Evolutionary conservation across 2,113 vertebrate species (phyloP), one percentile per base, ranked within the genome.

Genomic region (Platichthys stellatus): DNA sequence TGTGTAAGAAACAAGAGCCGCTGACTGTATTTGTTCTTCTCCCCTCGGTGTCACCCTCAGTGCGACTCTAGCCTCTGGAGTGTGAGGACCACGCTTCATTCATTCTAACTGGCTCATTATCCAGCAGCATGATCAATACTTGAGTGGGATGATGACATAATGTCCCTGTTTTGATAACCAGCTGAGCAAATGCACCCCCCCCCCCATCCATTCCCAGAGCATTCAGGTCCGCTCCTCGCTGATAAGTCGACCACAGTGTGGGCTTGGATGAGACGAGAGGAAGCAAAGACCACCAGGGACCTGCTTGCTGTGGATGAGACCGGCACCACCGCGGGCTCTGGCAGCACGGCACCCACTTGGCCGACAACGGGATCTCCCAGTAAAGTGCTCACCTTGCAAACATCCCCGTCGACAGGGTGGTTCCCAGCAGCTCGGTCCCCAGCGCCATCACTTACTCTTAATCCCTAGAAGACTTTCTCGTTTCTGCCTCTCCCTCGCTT

Each of bases 341-440:
- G 80, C 78, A 78, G 28, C 67, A 74, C 74, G 71, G 83, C 79
- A 81, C 66, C 79, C 69, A 78, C 78, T 91, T 88, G 85, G 80
- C 81, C 38, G 49, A 67, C 63, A 59, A 82, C 74, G 76, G 79
- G 51, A 81, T 89, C 89, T 82, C 86, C 76, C 81, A 77, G 77
- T 74, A 83, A 92, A 89, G 77, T 57, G 83, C 83, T 88, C 63
- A 68, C 74, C 73, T 74, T 20, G 24, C 70, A 85, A 86, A 88
- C 78, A 85, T 72, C 85, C 76, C 69, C 58, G 57, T 80, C 60
- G 62, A 80, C 77, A 77, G 78, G 84, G 80, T 82, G 66, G 80
- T 80, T 86, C 86, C 78, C 70, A 82, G 73, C 79, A 88, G 77
- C 82, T 83, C 65, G 69, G 56, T 69, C 88, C 85, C 84, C 82